phyloP scores from a whole-genome alignment of 1,140 invertebrate species.

The Lasioglossum baleicum region DNA sequence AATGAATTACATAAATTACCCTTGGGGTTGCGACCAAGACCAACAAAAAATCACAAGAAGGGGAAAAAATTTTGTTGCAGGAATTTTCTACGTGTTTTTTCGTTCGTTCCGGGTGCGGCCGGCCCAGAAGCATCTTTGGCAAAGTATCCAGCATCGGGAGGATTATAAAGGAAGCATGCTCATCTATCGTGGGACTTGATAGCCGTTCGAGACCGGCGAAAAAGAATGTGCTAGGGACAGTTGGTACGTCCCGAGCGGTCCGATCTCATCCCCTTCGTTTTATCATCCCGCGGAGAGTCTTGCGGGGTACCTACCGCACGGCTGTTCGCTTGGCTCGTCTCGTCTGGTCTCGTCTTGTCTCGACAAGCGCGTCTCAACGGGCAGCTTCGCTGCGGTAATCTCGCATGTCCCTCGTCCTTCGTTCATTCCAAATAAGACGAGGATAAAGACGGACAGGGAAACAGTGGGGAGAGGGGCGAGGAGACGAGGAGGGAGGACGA shows the following conservation, averaged over 20 bases:
- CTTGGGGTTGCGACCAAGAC: constrained; percentile 66
- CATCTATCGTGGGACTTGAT: background rate
- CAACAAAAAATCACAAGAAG: background rate
- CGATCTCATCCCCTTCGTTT: constrained; percentile 60
- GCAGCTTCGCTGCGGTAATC: constrained; percentile 57
- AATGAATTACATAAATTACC: constrained; percentile 76
- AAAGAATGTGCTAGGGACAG: constrained; percentile 10
- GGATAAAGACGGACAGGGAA: constrained; percentile 37
- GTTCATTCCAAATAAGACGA: constrained; percentile 63
- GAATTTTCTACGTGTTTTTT: background rate
- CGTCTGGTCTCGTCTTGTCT: constrained; percentile 31
- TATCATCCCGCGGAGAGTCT: constrained; percentile 60
- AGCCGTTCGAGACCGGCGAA: background rate
- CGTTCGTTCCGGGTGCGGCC: background rate
- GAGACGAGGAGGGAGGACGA: background rate
- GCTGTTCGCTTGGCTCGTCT: constrained; percentile 21
- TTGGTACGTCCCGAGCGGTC: constrained; percentile 53
- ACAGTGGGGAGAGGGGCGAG: background rate
- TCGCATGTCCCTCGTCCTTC: constrained; percentile 61
- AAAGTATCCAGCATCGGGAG: no score
- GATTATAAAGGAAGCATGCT: no score
- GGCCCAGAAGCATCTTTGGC: no score
- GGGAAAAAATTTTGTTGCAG: background rate
- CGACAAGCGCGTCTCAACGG: constrained; percentile 47
- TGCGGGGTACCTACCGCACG: constrained; percentile 61